Evolutionary conservation across 2,113 vertebrate genomes (phyloP), one percentile per base, ranked within the genome.

Genomic region (Callipepla californica): DNA sequence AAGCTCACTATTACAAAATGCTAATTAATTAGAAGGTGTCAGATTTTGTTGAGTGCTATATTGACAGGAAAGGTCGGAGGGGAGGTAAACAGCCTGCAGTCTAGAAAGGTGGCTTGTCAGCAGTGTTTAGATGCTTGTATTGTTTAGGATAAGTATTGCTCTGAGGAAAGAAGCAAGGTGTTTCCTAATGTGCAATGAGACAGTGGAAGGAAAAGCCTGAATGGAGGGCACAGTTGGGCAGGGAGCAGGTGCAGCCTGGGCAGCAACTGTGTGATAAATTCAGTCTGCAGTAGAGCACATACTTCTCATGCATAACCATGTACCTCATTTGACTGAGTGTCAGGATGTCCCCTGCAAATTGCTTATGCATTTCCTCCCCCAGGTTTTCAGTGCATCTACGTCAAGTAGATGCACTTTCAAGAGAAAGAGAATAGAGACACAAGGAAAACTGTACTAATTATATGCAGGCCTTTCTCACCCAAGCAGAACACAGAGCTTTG

Each of bases 21-120:
- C 53, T 93, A 87, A 94, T 95, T 92, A 92, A 94, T 90, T 86
- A 78, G 72, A 85, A 92, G 85, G 65, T 7, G 45, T 87, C 90
- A 94, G 65, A 61, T 83, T 87, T 89, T 82, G 72, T 91, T 92
- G 91, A 90, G 73, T 53, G 7, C 45, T 58, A 11, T 16, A 44
- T 5, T 66, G 78, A 68, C 67, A 68, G 47, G 69, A 53, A 94
- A 91, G 82, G 89, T 90, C 61, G 45, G 61, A 85, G 79, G 81
- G 48, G 57, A 85, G 79, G 81, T 51, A 91, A 96, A 73, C 45
- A 85, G 59, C 48, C 59, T 74, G 57, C 68, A 83, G 57, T 11
- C 47, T 55, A 61, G 75, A 89, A 69, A 45, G 19, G 22, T 34
- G 72, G 28, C 86, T 80, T 53, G 68, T 75, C 85, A 92, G 90